These are phyloP conservation scores for Pseudachorutes palmiensis DNA, from an alignment of 1,140 invertebrate genomes.

Conservation along the genomic window DNA sequence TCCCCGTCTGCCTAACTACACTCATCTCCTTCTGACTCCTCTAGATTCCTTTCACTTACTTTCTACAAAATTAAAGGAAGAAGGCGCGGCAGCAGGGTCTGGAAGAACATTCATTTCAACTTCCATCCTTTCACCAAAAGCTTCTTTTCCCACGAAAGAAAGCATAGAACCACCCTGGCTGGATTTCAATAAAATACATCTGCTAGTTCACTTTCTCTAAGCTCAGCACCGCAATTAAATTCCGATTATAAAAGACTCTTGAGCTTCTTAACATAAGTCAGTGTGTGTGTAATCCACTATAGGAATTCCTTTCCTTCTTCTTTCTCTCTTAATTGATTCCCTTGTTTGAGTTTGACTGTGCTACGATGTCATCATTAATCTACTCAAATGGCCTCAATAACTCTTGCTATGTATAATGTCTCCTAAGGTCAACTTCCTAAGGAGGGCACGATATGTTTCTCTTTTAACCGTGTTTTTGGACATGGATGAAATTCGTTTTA, in stretches of 20 bases:
- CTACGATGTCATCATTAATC: slow-evolving; percentile 2
- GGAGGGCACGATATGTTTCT: no score
- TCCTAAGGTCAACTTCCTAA: no score
- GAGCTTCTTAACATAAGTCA: background rate
- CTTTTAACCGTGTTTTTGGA: no score
- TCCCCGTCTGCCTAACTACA: no score
- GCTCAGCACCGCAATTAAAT: background rate
- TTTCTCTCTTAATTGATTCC: background rate
- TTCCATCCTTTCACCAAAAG: background rate
- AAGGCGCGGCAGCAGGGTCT: no score
- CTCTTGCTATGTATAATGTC: background rate
- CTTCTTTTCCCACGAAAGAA: background rate
- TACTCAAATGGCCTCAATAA: background rate
- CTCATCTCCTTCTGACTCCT: background rate
- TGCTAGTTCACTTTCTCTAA: background rate
- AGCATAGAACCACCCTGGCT: background rate
- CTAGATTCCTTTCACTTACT: slow-evolving; percentile 6
- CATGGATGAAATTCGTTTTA: background rate
- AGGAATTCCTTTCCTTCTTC: background rate
- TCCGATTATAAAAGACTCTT: background rate
- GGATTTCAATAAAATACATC: background rate
- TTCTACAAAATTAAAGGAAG: slow-evolving; percentile 2
- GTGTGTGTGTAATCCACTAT: no score
- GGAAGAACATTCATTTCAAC: slow-evolving; percentile 1
- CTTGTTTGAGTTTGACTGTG: background rate